Evolutionary conservation across 2,797 vertebrate species (phyloP), one percentile per base, ranked within the genome.

Genomic region (Crenuchus spilurus): DNA sequence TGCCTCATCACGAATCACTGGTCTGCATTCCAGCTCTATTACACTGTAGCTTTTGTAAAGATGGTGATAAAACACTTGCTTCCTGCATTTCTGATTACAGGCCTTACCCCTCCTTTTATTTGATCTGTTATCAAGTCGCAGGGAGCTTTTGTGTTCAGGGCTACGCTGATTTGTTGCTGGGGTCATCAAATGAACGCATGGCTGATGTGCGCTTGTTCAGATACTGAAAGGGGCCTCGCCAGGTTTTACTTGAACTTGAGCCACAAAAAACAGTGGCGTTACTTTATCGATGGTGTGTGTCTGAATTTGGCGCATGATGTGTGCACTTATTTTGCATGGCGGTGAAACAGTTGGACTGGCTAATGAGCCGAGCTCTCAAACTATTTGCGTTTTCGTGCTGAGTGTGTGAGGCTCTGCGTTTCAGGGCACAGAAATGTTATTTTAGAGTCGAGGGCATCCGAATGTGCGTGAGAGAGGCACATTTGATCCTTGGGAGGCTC

Each of bases 11-110:
- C 84, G 84, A 83, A 79, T 84, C 77, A 73, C 61, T 77, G 83
- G 83, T 82, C 84, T 72, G 80, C 81, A 85, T 90, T 89, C 89
- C 84, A 80, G 13, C 83, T 88, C 74, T 51, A 84, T 75, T 75
- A 87, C 89, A 78, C 79, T 82, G 77, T 82, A 85, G 86, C 78
- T 62, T 88, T 85, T 10, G 62, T 83, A 70, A 87, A 88, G 86
- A 85, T 87, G 80, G 81, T 79, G 87, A 92, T 93, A 85, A 91
- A 92, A 88, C 3, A 18, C 78, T 84, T 1, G 72, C 80, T 94
- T 94, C 91, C 90, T 92, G 90, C 82, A 81, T 79, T 90, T 93
- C 88, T 91, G 87, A 94, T 90, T 85, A 54, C 82, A 76, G 82
- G 79, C 78, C 58, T 82, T 80, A 81, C 51, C 79, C n/a, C 72